phyloP scores from a whole-genome alignment of 2,888 invertebrate genomes.

The Drosophila putrida region DNA sequence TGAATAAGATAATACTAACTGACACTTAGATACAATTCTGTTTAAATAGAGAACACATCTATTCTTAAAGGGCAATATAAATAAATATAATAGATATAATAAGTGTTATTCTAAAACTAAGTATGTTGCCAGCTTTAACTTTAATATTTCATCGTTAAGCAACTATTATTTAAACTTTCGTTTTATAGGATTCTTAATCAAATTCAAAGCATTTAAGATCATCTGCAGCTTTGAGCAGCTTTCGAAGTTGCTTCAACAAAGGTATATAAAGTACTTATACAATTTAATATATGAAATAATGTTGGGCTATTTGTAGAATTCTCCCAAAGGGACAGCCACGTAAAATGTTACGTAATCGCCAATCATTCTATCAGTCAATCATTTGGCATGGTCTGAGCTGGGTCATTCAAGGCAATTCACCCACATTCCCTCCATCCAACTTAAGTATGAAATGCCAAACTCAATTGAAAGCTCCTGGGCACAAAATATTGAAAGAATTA shows the following conservation, averaged over 20 bases:
- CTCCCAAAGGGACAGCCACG: neutral
- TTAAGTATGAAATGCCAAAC: neutral
- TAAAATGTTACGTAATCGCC: conserved; percentile 51
- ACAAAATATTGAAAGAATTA: conserved; percentile 52
- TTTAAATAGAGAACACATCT: no score
- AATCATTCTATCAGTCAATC: conserved; percentile 69
- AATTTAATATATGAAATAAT: neutral
- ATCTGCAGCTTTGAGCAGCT: neutral
- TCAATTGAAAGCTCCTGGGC: conserved; percentile 24
- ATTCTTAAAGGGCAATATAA: no score
- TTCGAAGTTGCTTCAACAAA: neutral
- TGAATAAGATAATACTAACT: no score
- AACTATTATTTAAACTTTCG: neutral
- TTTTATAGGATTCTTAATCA: neutral
- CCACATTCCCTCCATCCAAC: neutral
- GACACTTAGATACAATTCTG: no score
- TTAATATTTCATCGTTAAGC: neutral
- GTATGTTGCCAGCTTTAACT: no score
- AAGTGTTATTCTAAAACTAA: no score
- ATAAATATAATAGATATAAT: no score
- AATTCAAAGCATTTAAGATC: neutral
- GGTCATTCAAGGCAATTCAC: conserved; percentile 27
- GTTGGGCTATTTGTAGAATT: conserved; percentile 20
- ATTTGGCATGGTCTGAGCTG: conserved; percentile 44
- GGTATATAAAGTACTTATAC: neutral